Conservation (phyloP, 2,888 invertebrate species). For the Drosophila mettleri region DNA sequence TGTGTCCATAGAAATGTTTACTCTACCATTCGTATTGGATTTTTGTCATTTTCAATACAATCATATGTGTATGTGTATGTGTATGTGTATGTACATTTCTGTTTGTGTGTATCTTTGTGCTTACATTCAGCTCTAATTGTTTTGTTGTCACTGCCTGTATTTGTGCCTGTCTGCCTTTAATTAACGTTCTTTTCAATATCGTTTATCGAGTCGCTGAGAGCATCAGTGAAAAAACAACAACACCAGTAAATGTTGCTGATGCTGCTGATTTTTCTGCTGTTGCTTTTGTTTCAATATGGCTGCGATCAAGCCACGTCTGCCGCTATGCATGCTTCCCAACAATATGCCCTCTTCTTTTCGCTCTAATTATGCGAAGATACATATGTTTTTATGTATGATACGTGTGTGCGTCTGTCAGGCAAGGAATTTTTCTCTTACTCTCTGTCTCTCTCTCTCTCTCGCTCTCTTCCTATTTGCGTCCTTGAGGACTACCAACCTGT, state of each 20-base stretch:
- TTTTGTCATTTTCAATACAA: slow-evolving; percentile 6
- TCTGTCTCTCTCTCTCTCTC: slow-evolving; percentile 2
- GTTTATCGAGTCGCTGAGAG: slow-evolving; percentile 60
- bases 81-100: slow-evolving; percentile 1
- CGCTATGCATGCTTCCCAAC: slow-evolving; percentile 12
- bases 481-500: slow-evolving; percentile 44
- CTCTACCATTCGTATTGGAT: slow-evolving; percentile 29
- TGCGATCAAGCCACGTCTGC: slow-evolving; percentile 68
- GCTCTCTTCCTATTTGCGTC: slow-evolving; percentile 16
- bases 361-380: slow-evolving; percentile 11
- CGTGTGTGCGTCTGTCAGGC: background rate
- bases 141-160: slow-evolving; percentile 59
- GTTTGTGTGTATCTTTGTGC: slow-evolving; percentile 10
- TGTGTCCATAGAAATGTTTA: slow-evolving; percentile 15
- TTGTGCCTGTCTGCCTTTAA: slow-evolving; percentile 59
- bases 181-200: slow-evolving; percentile 65
- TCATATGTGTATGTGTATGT: background rate
- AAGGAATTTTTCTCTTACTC: background rate
- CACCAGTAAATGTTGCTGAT: slow-evolving; percentile 55
- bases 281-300: slow-evolving; percentile 61
- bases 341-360: slow-evolving; percentile 13
- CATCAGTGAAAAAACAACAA: slow-evolving; percentile 46
- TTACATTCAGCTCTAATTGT: slow-evolving; percentile 59
- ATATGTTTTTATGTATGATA: background rate
- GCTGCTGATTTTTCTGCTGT: background rate